Base-by-base conservation (phyloP, 2,888 invertebrate genomes). In the Melinaea marsaeus region DNA sequence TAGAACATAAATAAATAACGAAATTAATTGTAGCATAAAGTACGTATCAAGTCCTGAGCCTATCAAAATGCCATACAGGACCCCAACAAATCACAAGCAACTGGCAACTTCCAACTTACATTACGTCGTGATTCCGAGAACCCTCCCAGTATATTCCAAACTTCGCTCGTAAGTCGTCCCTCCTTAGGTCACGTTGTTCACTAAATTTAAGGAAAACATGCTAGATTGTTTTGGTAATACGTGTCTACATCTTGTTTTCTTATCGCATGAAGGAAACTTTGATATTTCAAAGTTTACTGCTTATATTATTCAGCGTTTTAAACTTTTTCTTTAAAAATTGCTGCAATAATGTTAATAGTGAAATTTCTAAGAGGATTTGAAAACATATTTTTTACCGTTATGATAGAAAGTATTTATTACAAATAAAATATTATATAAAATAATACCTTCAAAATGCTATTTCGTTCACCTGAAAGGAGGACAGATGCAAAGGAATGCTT, bases 151-250 rank as follows among this genome's bases (percentile, higher is more conserved):
- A 65, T 63, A 69, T 80, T 79, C 75, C 69, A 74, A 87, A 88
- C 76, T 87, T 85, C 68, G 78, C 77, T 80, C 85, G 80, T 86
- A 86, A 85, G 77, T 86, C 79, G 75, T 75, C 76, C 72, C 74
- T 75, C 80, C 79, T 69, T 79, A 84, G 86, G 84, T 87, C 86
- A 87, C 85, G 86, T 85, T 75, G 77, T 76, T 79, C 79, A 83
- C 85, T 83, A 85, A 85, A 86, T 86, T 86, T 85, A 84, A 84
- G 84, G 84, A 84, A 85, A 86, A 86, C 85, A 85, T 80, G 80
- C 79, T 76, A 66, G 37, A 45, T 57, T 59, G 63, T 51, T 63
- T 63, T 54, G 57, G 57, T 13, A 60, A 59, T 47, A 56, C 56
- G 63, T 63, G 62, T 58, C 13, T 51, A 51, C 51, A 57, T 63